phyloP scores from a whole-genome alignment of 2,113 vertebrate species.

The Cyanistes caeruleus region DNA sequence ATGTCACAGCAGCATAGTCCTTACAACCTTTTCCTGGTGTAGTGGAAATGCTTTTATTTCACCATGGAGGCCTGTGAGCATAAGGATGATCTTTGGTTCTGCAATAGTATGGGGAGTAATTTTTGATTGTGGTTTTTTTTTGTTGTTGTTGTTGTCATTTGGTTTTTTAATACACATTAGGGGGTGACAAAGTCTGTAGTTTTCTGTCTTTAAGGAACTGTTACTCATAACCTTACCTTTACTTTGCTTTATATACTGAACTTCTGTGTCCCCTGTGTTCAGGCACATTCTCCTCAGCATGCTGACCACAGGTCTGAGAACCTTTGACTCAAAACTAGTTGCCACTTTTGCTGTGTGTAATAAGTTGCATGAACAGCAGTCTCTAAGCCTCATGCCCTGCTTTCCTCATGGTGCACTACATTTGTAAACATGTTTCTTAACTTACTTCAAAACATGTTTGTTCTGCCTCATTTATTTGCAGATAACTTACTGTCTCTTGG shows the following conservation, averaged over 20 bases:
- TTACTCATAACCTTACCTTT: not conserved
- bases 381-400: slow-evolving; percentile 50
- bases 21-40: not conserved
- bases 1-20: not conserved
- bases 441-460: slow-evolving; percentile 82
- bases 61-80: not conserved
- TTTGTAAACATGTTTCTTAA: slow-evolving; percentile 83
- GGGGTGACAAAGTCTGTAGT: not conserved
- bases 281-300: not conserved
- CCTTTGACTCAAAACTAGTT: not conserved
- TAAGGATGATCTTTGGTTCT: not conserved
- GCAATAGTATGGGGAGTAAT: not conserved
- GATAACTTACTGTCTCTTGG: slow-evolving; percentile 83
- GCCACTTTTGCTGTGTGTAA: not conserved
- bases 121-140: not conserved
- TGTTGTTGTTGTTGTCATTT: not conserved
- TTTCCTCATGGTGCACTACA: slow-evolving; percentile 75
- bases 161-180: not conserved
- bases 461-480: slow-evolving; percentile 88
- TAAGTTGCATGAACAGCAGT: slow-evolving; percentile 63
- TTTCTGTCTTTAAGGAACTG: not conserved
- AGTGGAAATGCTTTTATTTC: not conserved
- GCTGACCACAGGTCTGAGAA: not conserved
- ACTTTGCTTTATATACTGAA: not conserved
- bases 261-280: not conserved